Conservation (phyloP, 2,797 vertebrate genomes). For the Sphenopsis melanotis region DNA sequence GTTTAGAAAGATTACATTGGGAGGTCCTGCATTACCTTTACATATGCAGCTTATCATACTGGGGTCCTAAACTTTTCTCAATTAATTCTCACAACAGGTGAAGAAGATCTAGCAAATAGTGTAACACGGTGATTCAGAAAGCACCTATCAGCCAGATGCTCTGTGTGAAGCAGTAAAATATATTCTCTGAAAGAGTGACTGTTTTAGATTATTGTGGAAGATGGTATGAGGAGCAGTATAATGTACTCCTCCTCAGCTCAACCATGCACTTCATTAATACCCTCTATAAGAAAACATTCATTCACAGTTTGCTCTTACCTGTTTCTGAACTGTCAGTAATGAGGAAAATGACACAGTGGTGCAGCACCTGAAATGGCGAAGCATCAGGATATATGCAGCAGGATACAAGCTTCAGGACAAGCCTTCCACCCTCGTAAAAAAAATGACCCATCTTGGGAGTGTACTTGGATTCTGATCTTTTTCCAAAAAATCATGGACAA, state of each 20-base stretch:
- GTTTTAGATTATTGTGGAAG: background rate
- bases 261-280: background rate
- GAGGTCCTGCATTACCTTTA: background rate
- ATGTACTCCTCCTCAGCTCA: background rate
- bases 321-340: background rate
- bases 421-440: background rate
- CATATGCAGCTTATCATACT: rapidly evolving
- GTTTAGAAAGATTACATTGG: background rate
- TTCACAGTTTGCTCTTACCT: background rate
- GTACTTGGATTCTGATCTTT: background rate
- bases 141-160: background rate
- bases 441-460: background rate
- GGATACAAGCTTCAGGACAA: background rate
- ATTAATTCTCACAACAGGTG: rapidly evolving
- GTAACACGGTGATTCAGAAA: background rate
- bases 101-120: background rate
- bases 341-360: background rate
- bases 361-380: background rate
- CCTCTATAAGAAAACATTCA: background rate
- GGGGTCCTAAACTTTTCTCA: background rate
- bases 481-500: background rate
- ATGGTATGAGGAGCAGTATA: background rate
- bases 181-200: background rate
- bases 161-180: rapidly evolving
- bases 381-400: background rate